Percentiles rank a stretch among this genome's conserved stretches.
Evolutionary conservation across 37 sponge, comb jelly and placozoan species (phyloP).

Genomic region (Axinella damicornis): DNA sequence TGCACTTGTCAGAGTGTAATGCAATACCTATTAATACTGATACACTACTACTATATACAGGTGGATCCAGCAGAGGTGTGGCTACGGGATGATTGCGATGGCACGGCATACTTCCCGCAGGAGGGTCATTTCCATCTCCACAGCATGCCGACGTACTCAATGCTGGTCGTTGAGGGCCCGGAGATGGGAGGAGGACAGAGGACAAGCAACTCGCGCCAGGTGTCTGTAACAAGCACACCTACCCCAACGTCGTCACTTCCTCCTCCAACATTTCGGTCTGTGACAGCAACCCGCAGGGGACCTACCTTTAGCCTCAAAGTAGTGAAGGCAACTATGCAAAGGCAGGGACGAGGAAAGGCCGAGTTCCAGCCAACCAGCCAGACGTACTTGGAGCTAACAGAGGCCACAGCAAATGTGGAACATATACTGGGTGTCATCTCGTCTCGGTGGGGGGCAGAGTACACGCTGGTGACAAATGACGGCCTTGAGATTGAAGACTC

Average conservation of each 20-base stretch:
- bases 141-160: background rate
- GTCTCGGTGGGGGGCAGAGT: background rate
- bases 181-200: too few relatives aligned
- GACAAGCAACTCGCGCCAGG: too few relatives aligned
- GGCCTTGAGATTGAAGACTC: background rate
- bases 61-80: background rate
- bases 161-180: slow-evolving; percentile 10
- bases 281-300: background rate
- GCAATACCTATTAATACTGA: too few relatives aligned
- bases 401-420: slow-evolving; percentile 2
- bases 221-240: too few relatives aligned
- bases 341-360: background rate
- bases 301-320: slow-evolving; percentile 4
- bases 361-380: background rate
- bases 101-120: slow-evolving; percentile 6
- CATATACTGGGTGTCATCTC: background rate
- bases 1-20: too few relatives aligned
- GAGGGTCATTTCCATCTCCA: background rate
- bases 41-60: too few relatives aligned
- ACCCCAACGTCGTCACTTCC: background rate
- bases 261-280: slow-evolving; percentile 1
- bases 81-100: slow-evolving; percentile 18
- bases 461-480: slow-evolving; percentile 1
- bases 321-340: background rate
- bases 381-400: background rate